These are phyloP conservation scores for Steinernema scapterisci DNA, from an alignment of 2,888 invertebrate genomes.

Conservation along the genomic window DNA sequence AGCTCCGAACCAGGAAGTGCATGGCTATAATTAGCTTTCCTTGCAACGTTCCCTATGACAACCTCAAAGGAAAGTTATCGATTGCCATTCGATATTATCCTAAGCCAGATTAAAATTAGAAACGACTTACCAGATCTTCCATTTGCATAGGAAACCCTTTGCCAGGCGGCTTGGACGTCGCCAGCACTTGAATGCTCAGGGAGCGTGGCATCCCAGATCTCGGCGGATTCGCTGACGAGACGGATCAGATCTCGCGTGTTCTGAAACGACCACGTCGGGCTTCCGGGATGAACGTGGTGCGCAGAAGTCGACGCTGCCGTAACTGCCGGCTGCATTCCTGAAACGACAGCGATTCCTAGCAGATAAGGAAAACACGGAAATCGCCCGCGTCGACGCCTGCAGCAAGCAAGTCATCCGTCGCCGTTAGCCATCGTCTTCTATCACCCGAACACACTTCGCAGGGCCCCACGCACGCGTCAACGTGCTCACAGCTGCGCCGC, in stretches of 20 bases:
- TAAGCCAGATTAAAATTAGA: too few relatives aligned
- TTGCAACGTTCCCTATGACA: too few relatives aligned
- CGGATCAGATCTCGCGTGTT: constrained; percentile 7
- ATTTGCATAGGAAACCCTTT: neutral
- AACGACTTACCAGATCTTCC: neutral
- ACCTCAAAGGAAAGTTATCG: too few relatives aligned
- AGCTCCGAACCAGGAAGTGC: too few relatives aligned
- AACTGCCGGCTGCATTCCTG: neutral
- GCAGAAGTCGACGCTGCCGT: neutral
- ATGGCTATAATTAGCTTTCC: too few relatives aligned
- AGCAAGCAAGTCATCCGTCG: neutral
- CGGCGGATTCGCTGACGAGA: neutral
- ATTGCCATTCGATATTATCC: too few relatives aligned
- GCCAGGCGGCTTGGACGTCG: neutral
- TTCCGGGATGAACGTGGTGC: neutral
- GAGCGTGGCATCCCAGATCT: neutral
- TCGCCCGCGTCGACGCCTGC: neutral
- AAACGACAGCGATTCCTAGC: neutral
- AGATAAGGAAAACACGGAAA: neutral
- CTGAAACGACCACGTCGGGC: neutral
- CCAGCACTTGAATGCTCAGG: neutral
- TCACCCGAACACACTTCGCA: constrained; percentile 1
- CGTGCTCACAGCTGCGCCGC: constrained; percentile 27
- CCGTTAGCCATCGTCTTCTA: constrained; percentile 7
- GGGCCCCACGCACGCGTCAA: constrained; percentile 5